Percentiles rank a stretch among this genome's conserved stretches.
These are phyloP conservation scores for Misgurnus anguillicaudatus DNA, from an alignment of 2,113 vertebrate species.

Conservation along the genomic window DNA sequence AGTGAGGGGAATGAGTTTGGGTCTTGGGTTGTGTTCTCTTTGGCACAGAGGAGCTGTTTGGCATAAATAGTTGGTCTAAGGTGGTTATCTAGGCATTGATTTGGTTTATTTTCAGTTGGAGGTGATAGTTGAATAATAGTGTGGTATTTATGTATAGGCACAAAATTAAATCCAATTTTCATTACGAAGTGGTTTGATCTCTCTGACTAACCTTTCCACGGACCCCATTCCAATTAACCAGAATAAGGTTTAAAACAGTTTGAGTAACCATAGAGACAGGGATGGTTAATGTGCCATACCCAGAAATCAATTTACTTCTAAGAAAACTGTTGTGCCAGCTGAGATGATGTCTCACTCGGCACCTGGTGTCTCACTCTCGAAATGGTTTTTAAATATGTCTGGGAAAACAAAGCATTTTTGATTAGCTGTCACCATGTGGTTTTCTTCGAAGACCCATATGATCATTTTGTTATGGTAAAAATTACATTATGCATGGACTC, in stretches of 20 bases:
- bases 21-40: background rate
- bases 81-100: background rate
- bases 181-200: constrained; percentile 3
- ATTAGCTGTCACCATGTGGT: background rate
- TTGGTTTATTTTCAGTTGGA: constrained; percentile 5
- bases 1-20: background rate
- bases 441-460: background rate
- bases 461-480: background rate
- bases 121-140: background rate
- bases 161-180: background rate
- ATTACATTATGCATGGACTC: background rate
- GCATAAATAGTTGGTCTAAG: constrained; percentile 1
- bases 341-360: background rate
- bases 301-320: constrained; percentile 30
- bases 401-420: constrained; percentile 5
- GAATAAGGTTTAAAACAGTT: background rate
- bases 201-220: background rate
- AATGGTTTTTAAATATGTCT: constrained; percentile 1
- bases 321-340: background rate
- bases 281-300: constrained; percentile 22
- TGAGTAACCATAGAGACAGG: constrained; percentile 28
- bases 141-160: background rate
- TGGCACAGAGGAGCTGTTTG: background rate
- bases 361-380: too few relatives aligned
- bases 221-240: background rate